These are phyloP conservation scores for Agapostemon virescens DNA, from an alignment of 2,888 invertebrate species.

Conservation along the genomic window DNA sequence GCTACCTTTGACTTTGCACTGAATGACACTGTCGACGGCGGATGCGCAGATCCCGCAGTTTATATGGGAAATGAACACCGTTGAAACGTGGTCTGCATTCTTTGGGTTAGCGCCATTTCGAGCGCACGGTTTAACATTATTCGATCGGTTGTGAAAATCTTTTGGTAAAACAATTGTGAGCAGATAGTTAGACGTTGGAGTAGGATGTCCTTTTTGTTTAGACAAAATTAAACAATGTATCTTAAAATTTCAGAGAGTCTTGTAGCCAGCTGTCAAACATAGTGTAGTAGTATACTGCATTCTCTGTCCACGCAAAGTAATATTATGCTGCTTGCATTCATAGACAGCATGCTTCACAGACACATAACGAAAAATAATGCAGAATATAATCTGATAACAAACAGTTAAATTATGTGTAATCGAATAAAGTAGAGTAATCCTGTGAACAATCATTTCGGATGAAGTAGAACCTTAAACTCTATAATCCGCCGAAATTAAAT, in stretches of 20 bases:
- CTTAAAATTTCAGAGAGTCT: background rate
- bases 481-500: background rate
- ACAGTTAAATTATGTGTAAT: too few species aligned
- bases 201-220: too few species aligned
- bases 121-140: too few species aligned
- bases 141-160: background rate
- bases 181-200: background rate
- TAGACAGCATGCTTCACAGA: too few species aligned
- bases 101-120: background rate
- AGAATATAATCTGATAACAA: too few species aligned
- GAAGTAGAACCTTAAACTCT: background rate
- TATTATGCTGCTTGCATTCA: background rate
- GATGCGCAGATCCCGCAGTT: background rate
- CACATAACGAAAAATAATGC: too few species aligned
- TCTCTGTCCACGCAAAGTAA: background rate
- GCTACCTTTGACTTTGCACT: slow-evolving; percentile 3
- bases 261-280: background rate
- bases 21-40: background rate
- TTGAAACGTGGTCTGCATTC: background rate
- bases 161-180: background rate
- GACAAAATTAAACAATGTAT: background rate
- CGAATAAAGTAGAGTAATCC: too few species aligned
- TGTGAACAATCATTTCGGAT: too few species aligned
- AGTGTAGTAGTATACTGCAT: background rate
- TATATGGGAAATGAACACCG: background rate